phyloP scores from a whole-genome alignment of 2,888 invertebrate genomes.

The Caenorhabditis doughertyi region DNA sequence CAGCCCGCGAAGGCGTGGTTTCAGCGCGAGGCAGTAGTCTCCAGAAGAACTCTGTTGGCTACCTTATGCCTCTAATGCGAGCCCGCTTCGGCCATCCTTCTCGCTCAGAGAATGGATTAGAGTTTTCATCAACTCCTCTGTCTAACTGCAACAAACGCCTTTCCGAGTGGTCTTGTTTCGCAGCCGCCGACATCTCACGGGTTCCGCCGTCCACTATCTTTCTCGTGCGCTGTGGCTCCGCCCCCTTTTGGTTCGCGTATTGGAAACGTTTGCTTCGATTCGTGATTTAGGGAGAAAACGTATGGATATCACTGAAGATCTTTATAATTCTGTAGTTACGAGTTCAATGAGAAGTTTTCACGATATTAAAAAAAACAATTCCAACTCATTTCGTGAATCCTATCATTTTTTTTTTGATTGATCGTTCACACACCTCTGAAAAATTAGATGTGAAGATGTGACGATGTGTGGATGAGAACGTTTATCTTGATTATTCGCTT shows the following conservation, averaged over 20 bases:
- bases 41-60: slow-evolving; percentile 54
- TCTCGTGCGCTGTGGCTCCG: slow-evolving; percentile 12
- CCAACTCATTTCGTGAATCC: no score
- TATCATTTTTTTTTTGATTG: no score
- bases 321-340: no score
- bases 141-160: background rate
- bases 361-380: no score
- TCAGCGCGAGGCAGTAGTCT: slow-evolving; percentile 50
- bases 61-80: slow-evolving; percentile 54
- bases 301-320: no score
- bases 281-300: background rate
- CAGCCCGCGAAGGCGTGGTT: slow-evolving; percentile 59
- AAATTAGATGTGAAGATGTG: no score
- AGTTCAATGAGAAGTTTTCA: no score
- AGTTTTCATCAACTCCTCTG: slow-evolving; percentile 61
- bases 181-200: slow-evolving; percentile 36
- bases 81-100: slow-evolving; percentile 56
- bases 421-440: no score
- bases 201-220: slow-evolving; percentile 36
- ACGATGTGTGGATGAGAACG: no score
- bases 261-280: background rate
- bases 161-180: background rate
- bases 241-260: slow-evolving; percentile 2
- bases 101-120: slow-evolving; percentile 64
- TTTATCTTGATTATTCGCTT: no score